Evolutionary conservation across 2,113 vertebrate species (phyloP), one percentile per base, ranked within the genome.

Genomic region (Callochromis pleurospilus): DNA sequence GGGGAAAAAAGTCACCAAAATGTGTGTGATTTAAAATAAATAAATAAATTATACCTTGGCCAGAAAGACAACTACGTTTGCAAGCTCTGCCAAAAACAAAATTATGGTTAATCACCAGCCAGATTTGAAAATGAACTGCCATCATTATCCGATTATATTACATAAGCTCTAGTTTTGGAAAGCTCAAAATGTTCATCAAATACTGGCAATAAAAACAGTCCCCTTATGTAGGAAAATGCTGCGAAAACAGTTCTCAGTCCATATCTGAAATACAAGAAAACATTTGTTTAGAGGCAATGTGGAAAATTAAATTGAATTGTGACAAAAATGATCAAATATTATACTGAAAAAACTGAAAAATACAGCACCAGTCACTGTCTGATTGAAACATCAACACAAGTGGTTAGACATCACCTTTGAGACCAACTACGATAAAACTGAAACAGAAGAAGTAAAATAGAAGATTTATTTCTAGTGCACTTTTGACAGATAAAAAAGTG

Each of bases 1-100:
- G 24, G n/a, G 21, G 21, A 0, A 2, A 10, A 75, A 75, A 47
- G 40, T 29, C 70, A 75, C 15, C 1, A 0, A 42, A 75, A 75
- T 47, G 40, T 1, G 3, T 42, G 21, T 6, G 38, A 19, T 12
- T 77, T n/a, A n/a, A n/a, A n/a, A n/a, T n/a, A n/a, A n/a, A n/a
- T n/a, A n/a, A n/a, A n/a, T n/a, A n/a, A n/a, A n/a, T 15, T 45
- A 24, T 73, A 73, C 8, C 8, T 26, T 1, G 1, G 38, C 33
- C 42, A 12, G 45, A 77, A 77, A 49, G 70, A 77, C 70, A 49
- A 6, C 15, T 8, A 77, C 1, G 2, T 77, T 31, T 49, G 24
- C 6, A 31, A 19, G 70, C 6, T 5, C 45, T 31, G 45, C 70
- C 70, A 77, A 31, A 49, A 77, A 31, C 42, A 77, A 77, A 49